Evolutionary conservation across 2,113 vertebrate species (phyloP).

Genomic region (Poecile atricapillus): DNA sequence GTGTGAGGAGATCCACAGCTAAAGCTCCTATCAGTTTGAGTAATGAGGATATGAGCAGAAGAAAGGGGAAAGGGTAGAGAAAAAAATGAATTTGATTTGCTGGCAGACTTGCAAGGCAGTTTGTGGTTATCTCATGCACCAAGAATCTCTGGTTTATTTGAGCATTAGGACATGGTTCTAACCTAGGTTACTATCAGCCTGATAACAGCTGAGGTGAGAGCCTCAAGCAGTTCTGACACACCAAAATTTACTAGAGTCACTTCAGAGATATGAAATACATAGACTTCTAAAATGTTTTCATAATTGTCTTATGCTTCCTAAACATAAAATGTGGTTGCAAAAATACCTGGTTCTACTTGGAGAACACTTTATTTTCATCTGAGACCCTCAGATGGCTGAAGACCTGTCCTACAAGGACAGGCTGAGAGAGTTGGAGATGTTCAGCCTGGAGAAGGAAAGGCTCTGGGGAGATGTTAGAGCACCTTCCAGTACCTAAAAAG

Average conservation of each 20-base stretch:
- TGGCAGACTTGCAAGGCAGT: background rate
- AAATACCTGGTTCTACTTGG: background rate
- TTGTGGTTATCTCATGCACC: background rate
- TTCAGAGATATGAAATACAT: background rate
- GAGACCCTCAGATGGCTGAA: background rate
- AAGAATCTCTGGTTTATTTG: background rate
- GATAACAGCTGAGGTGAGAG: background rate
- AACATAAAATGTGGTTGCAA: background rate
- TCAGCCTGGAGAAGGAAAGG: background rate
- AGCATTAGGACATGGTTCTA: background rate
- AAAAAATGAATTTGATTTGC: background rate
- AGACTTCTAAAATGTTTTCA: background rate
- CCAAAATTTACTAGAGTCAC: background rate
- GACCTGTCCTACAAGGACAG: fast-evolving
- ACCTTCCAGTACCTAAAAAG: background rate
- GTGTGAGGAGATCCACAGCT: background rate
- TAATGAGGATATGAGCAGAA: background rate
- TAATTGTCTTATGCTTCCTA: background rate
- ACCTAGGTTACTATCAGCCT: background rate
- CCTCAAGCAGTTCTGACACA: background rate
- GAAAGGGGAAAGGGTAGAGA: background rate
- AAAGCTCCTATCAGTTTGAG: background rate
- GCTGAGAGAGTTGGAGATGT: background rate
- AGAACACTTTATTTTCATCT: background rate
- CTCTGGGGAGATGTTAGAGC: fast-evolving